phyloP scores from a whole-genome alignment of 2,797 vertebrate species.

The Podargus strigoides region DNA sequence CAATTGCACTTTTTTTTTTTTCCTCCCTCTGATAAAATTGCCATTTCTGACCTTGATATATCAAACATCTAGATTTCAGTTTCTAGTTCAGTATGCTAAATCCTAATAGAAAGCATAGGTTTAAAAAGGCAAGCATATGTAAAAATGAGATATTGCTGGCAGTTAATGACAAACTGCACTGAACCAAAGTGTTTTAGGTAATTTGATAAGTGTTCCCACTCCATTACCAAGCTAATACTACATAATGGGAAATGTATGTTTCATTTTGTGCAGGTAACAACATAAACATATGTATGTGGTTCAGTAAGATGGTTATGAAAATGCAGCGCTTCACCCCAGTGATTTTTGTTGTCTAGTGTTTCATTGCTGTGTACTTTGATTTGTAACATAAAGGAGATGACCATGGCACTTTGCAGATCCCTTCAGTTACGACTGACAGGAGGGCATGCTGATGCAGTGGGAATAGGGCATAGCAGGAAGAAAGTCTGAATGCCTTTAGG shows the following conservation, averaged over 20 bases:
- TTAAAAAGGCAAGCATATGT: neutral
- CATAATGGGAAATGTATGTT: neutral
- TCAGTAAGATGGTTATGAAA: neutral
- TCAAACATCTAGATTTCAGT: neutral
- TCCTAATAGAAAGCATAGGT: neutral
- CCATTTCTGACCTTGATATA: neutral
- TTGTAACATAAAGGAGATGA: neutral
- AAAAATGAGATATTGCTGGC: neutral
- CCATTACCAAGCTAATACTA: neutral
- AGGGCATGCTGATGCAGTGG: fast-evolving
- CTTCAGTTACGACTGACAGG: neutral
- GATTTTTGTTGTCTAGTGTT: neutral
- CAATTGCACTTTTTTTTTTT: neutral
- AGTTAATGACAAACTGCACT: neutral
- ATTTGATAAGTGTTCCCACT: neutral
- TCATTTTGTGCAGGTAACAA: neutral
- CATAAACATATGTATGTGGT: neutral
- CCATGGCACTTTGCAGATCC: neutral
- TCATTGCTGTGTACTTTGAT: neutral
- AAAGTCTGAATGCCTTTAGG: neutral
- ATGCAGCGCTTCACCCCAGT: neutral
- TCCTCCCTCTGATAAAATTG: neutral
- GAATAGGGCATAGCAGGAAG: neutral
- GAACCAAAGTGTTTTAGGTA: neutral
- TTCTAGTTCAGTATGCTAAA: neutral